These are phyloP conservation scores for Drosophila oshimai DNA, from an alignment of 1,140 invertebrate genomes.

Conservation along the genomic window DNA sequence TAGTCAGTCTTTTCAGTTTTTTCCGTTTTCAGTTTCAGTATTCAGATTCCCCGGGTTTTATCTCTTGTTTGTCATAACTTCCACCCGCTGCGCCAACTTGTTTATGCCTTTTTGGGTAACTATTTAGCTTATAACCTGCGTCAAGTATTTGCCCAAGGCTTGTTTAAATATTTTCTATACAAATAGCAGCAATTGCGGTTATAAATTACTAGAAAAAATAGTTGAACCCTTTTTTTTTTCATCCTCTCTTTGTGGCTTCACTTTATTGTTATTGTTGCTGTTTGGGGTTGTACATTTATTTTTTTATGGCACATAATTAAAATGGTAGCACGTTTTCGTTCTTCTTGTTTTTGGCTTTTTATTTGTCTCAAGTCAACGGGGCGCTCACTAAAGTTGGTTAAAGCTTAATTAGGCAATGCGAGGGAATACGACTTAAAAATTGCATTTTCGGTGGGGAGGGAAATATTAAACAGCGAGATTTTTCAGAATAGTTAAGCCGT, in stretches of 20 bases:
- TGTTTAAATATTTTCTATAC: conserved; percentile 64
- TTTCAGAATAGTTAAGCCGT: conserved; percentile 2
- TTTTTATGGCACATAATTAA: conserved; percentile 68
- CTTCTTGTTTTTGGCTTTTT: conserved; percentile 35
- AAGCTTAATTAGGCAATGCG: conserved; percentile 35
- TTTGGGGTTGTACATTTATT: conserved; percentile 15
- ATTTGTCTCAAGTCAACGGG: conserved; percentile 33
- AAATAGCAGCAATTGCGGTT: conserved; percentile 65
- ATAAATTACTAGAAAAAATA: conserved; percentile 59
- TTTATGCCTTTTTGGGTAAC: conserved; percentile 48
- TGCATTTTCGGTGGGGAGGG: not conserved
- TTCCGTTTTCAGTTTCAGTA: conserved; percentile 15
- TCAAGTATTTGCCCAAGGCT: conserved; percentile 67
- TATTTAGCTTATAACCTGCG: conserved; percentile 52
- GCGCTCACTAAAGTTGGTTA: conserved; percentile 16
- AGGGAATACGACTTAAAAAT: not conserved
- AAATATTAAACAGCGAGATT: conserved; percentile 23
- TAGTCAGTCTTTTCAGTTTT: conserved; percentile 20
- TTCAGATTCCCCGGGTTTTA: conserved; percentile 35
- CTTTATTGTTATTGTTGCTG: conserved; percentile 7
- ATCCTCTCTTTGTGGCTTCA: not conserved
- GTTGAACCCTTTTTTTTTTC: conserved; percentile 19
- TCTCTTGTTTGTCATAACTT: conserved; percentile 51
- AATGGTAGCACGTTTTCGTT: conserved; percentile 50
- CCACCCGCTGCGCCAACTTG: conserved; percentile 50